phyloP scores from a whole-genome alignment of 2,888 invertebrate species.

The Vesta saturnalis region DNA sequence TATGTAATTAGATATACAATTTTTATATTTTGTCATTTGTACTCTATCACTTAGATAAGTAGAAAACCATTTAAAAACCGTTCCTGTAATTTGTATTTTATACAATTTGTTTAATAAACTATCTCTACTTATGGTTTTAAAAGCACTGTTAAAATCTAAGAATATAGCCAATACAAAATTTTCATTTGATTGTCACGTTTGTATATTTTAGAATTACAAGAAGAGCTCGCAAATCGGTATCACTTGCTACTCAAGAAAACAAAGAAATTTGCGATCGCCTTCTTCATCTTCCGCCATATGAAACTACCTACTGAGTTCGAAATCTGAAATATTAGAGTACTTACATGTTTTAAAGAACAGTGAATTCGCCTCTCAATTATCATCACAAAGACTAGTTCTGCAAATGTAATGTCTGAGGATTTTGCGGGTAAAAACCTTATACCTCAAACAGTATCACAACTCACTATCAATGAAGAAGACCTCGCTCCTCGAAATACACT shows the following conservation, averaged over 20 bases:
- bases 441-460: conserved; percentile 3
- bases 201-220: too few species aligned
- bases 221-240: too few species aligned
- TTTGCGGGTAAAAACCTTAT: not conserved
- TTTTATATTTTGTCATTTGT: not conserved
- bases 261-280: conserved; percentile 1
- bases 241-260: not conserved
- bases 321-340: conserved; percentile 1
- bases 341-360: not conserved
- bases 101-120: conserved; percentile 1
- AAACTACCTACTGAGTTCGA: not conserved
- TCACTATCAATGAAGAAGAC: not conserved
- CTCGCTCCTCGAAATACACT: too few species aligned
- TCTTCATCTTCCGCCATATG: conserved; percentile 2
- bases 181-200: too few species aligned
- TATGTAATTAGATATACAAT: not conserved
- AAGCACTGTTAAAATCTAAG: conserved; percentile 12
- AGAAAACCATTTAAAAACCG: conserved; percentile 7
- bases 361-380: not conserved
- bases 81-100: not conserved
- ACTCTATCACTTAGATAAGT: not conserved
- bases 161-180: conserved; percentile 12
- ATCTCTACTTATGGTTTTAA: conserved; percentile 8
- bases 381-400: not conserved
- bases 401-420: too few species aligned